Evolutionary conservation across 2,888 invertebrate genomes (phyloP), one percentile per base, ranked within the genome.

Genomic region (Scaptomyza flava): DNA sequence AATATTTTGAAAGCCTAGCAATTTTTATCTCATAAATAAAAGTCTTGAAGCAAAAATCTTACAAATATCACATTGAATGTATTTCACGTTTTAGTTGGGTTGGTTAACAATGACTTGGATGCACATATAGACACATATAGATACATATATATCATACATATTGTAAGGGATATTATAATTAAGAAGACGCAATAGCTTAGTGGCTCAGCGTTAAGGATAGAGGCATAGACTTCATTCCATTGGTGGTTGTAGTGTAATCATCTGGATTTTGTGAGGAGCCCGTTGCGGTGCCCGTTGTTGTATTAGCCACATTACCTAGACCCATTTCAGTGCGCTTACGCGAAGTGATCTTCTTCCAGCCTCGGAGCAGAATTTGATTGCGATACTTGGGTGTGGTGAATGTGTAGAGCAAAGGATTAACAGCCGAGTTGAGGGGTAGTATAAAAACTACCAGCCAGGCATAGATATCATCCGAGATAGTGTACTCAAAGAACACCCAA

Each of bases 381-480:
- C 94, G 93, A 89, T 94, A 95, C 82, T 94, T 94, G 1, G 94
- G 93, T 4, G 95, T 95, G 0, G 95, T 94, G 76, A 95, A 94
- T 14, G 95, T 95, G 81, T 95, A 95, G 9, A 95, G 91, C 20
- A 94, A 85, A 0, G 95, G 95, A 91, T 95, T 95, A 0, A 95
- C 92, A 0, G 95, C 94, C 2, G 94, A 94, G 85, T 95, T 95
- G 2, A 95, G 92, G 6, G 95, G 95, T 23, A 95, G 89, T 56
- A 95, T 93, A 71, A 95, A 94, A n/a, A 95, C 93, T 5, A 95
- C 94, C 27, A 95, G 90, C 94, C 94, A 95, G 12, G 94, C 94
- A 79, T 94, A 94, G 38, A 94, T 91, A 80, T 94, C 94, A 73
- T 93, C 95, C 63, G 94, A 93, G 65, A 94, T 93, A 70, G 92